Percentiles rank a stretch among this genome's conserved stretches.
These are phyloP conservation scores for Typhlichthys eigenmanni DNA, from an alignment of 2,797 vertebrate genomes.

Conservation along the genomic window DNA sequence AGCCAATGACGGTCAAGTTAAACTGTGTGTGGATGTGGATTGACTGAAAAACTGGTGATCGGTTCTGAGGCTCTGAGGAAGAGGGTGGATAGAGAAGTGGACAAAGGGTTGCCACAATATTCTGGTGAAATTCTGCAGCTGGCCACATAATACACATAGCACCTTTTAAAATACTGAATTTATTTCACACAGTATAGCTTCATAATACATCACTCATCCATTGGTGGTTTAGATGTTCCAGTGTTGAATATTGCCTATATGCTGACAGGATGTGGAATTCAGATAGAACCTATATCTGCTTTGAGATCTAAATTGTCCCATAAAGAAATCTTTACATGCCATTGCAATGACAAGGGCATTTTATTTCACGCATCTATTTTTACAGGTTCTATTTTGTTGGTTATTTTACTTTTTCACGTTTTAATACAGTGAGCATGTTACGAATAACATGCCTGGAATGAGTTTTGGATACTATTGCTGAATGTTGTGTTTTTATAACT, in stretches of 20 bases:
- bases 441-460: slow-evolving; percentile 69
- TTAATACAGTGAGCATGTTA: slow-evolving; percentile 46
- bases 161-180: slow-evolving; percentile 39
- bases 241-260: slow-evolving; percentile 49
- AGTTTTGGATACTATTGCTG: slow-evolving; percentile 7
- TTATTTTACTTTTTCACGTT: slow-evolving; percentile 30
- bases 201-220: slow-evolving; percentile 60
- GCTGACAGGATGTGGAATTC: slow-evolving; percentile 38
- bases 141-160: no score
- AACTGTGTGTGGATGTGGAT: no score
- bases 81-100: no score
- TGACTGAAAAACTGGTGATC: no score
- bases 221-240: slow-evolving; percentile 59
- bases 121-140: no score
- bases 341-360: slow-evolving; percentile 26
- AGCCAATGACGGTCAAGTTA: no score
- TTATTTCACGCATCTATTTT: slow-evolving; percentile 20
- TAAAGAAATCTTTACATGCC: slow-evolving; percentile 35
- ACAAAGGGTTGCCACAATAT: no score
- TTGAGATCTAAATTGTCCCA: slow-evolving; percentile 17
- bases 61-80: no score
- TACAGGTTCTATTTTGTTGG: slow-evolving; percentile 24
- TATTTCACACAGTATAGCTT: slow-evolving; percentile 67
- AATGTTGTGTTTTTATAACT: slow-evolving; percentile 6
- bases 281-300: slow-evolving; percentile 26